Base-by-base conservation (phyloP, 2,797 vertebrate genomes). In the Sebastes matsubarae region DNA sequence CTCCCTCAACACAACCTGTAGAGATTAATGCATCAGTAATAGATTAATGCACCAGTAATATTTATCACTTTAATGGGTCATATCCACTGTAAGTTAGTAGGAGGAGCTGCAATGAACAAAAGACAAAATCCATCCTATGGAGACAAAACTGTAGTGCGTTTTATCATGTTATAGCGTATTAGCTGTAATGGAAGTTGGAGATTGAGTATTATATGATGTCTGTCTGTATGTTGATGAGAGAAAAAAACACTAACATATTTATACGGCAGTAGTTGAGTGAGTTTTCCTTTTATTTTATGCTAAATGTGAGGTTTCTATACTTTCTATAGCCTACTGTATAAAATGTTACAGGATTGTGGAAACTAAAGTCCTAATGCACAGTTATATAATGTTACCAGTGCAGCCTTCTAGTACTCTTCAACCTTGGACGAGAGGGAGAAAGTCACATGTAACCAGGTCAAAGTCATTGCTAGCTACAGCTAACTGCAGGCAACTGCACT, bases 1-100 rank as follows among this genome's bases (percentile, higher is more conserved):
- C 65, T 58, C 68, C 12, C 42, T 77, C 34, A 25, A 58, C 50
- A 65, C 16, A 18, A 32, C 68, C 60, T 68, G 60, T 57, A 80
- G 75, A 2, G 16, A 50, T 50, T 50, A 50, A 50, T 78, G 67
- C 73, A 64, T 72, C 36, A 20, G 65, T 70, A 38, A 38, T 38
- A 50, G 16, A 50, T 50, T 50, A 50, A 50, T 78, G 70, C 73
- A 64, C 66, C 36, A 20, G 65, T 70, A 64, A 79, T 50, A 55
- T 68, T 59, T 42, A 42, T 42, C 59, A 74, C 75, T 72, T 79
- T 52, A 52, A 78, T 69, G 71, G 77, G 46, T 76, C 60, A 6
- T 79, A 82, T 85, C 75, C 30, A 81, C 42, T 75, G 71, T 63
- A 64, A 72, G 52, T 32, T 27, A 34, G 63, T 55, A 65, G 50